Base-by-base conservation (phyloP, 2,113 vertebrate genomes). In the Smithornis capensis region DNA sequence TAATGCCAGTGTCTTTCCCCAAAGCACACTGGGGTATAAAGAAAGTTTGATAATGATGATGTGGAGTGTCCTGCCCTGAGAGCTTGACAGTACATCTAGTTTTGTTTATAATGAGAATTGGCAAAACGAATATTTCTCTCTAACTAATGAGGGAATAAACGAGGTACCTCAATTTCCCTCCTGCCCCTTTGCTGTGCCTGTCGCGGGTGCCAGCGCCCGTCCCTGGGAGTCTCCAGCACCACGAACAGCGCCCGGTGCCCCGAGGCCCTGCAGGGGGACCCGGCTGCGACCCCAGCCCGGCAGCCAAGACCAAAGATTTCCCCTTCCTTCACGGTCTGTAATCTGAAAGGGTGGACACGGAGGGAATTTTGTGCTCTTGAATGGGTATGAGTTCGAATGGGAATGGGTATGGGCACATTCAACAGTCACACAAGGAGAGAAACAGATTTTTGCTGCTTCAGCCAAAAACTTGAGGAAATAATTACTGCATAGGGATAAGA, bases 371-470 rank as follows among this genome's bases (percentile, higher is more conserved):
- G 29, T n/a, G 0, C n/a, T 84, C 64, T 18, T 31, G 1, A 42
- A 10, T 5, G 10, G 7, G 12, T 31, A 53, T 9, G 7, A n/a
- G n/a, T n/a, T n/a, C n/a, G 1, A 42, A 10, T 5, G 10, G 7
- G 1, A 42, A 10, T 5, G 10, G 7, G 12, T 31, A 53, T 9
- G 7, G 37, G 17, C 14, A 2, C 0, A 1, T 52, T 17, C n/a
- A 53, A 2, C 10, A 56, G 29, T 13, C n/a, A 19, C 37, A 40
- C 9, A 7, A 63, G 45, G 45, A 83, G 28, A 70, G 64, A 50
- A 82, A 89, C 9, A 47, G 14, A 47, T 67, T 93, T 49, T 47
- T 90, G 78, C 70, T 76, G 47, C 49, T 88, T 90, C 67, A 85
- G 91, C 85, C 57, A 68, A 75, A 90, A 90, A 50, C 12, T 55